phyloP scores from a whole-genome alignment of 1,140 invertebrate species.

The Neomicropteryx cornuta region DNA sequence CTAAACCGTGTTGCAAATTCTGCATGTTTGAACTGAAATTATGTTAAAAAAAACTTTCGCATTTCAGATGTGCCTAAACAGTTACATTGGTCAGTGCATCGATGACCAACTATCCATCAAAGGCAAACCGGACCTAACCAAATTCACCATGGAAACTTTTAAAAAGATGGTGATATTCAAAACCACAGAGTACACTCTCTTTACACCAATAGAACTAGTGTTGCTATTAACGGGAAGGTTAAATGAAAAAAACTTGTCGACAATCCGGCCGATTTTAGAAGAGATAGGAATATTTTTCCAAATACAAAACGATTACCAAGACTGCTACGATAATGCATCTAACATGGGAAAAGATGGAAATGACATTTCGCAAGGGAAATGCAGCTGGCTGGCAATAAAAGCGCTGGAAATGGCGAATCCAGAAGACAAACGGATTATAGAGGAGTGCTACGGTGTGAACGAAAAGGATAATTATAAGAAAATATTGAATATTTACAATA shows the following conservation, averaged over 20 bases:
- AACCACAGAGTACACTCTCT: too few species aligned
- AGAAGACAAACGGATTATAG: slow-evolving; percentile 54
- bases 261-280: slow-evolving; percentile 80
- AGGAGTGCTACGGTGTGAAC: slow-evolving; percentile 60
- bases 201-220: slow-evolving; percentile 59
- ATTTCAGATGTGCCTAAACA: too few species aligned
- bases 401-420: slow-evolving; percentile 60
- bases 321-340: slow-evolving; percentile 69
- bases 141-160: too few species aligned
- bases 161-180: too few species aligned
- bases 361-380: slow-evolving; percentile 86
- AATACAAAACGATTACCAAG: slow-evolving; percentile 82
- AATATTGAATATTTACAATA: too few species aligned
- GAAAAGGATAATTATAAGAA: too few species aligned
- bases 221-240: slow-evolving; percentile 61
- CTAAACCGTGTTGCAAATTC: too few species aligned
- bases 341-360: slow-evolving; percentile 73
- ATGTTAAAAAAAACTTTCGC: too few species aligned
- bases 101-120: too few species aligned
- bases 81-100: too few species aligned
- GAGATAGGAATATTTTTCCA: slow-evolving; percentile 89
- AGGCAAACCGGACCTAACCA: too few species aligned
- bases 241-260: slow-evolving; percentile 74
- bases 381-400: slow-evolving; percentile 76
- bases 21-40: too few species aligned